Conservation (phyloP, 1,140 invertebrate species). For the Drosophila pandora region DNA sequence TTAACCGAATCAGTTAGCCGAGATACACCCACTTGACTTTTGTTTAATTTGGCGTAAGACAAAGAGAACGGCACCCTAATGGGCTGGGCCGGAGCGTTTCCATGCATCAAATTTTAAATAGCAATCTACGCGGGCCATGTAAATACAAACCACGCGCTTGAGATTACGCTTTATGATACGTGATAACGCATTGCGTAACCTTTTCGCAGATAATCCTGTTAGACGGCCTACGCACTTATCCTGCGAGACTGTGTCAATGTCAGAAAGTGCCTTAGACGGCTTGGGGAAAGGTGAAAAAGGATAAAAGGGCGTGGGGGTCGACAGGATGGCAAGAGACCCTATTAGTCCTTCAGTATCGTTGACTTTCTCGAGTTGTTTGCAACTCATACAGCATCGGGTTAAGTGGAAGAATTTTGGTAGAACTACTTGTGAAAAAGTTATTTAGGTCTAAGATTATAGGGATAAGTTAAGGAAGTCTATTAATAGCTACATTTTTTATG, state of each 20-base stretch:
- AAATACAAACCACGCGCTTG: slow-evolving; percentile 72
- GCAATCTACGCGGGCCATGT: slow-evolving; percentile 68
- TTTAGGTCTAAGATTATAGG: neutral
- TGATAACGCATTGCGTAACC: slow-evolving; percentile 81
- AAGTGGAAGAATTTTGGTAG: neutral
- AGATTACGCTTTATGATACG: slow-evolving; percentile 82
- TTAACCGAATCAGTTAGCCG: slow-evolving; percentile 33
- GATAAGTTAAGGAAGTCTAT: no score
- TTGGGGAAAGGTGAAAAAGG: slow-evolving; percentile 53
- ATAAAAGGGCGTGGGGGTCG: slow-evolving; percentile 9
- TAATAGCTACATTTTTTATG: no score
- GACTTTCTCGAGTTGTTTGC: slow-evolving; percentile 52
- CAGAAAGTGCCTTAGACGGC: slow-evolving; percentile 53
- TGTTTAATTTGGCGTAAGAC: slow-evolving; percentile 69
- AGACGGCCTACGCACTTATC: slow-evolving; percentile 46
- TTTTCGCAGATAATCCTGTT: slow-evolving; percentile 78
- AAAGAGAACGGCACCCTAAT: slow-evolving; percentile 32
- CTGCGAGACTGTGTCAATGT: slow-evolving; percentile 41
- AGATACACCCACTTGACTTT: slow-evolving; percentile 42
- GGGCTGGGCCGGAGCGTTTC: neutral
- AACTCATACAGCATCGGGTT: slow-evolving; percentile 6
- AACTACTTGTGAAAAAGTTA: slow-evolving; percentile 11
- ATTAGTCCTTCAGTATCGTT: slow-evolving; percentile 31
- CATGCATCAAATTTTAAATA: slow-evolving; percentile 79
- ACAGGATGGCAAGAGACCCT: slow-evolving; percentile 5